Conservation (phyloP, 2,113 vertebrate species). For the Pungitius pungitius region DNA sequence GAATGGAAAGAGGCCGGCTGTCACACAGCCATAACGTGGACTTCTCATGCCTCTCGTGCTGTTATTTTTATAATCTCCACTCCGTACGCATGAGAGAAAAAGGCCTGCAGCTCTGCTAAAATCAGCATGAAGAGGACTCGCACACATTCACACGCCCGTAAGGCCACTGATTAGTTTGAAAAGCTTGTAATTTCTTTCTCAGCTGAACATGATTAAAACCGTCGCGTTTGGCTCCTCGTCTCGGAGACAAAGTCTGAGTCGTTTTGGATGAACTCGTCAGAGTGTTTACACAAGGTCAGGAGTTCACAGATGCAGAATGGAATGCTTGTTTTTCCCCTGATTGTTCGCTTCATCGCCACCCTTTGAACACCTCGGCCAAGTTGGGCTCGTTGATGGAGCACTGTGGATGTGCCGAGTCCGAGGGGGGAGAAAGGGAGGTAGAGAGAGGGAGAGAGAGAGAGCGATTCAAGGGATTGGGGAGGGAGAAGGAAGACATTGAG, state of each 20-base stretch:
- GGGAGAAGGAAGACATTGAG: conserved; percentile 24
- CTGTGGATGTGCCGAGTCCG: conserved; percentile 36
- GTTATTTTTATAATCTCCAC: conserved; percentile 48
- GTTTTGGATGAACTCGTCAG: conserved; percentile 36
- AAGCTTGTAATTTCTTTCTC: conserved; percentile 47
- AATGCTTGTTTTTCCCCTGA: conserved; percentile 32
- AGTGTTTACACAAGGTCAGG: conserved; percentile 37
- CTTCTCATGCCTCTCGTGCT: conserved; percentile 39
- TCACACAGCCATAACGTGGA: conserved; percentile 25
- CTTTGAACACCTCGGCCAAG: conserved; percentile 38
- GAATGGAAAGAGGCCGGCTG: conserved; percentile 9
- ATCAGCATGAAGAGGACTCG: conserved; percentile 12
- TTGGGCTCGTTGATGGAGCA: conserved; percentile 63
- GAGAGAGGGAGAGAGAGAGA: conserved; percentile 12
- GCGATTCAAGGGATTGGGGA: conserved; percentile 9
- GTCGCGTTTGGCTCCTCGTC: conserved; percentile 23
- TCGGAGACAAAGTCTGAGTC: conserved; percentile 15
- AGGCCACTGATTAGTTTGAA: conserved; percentile 36
- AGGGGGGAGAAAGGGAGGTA: conserved; percentile 33
- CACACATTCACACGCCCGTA: conserved; percentile 17
- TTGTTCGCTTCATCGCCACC: conserved; percentile 43
- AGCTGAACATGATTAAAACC: conserved; percentile 41
- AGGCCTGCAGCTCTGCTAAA: conserved; percentile 5
- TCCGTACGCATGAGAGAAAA: conserved; percentile 25
- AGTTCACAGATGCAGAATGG: conserved; percentile 32